Conservation (phyloP, 2,113 vertebrate species). For the Thomomys bottae region DNA sequence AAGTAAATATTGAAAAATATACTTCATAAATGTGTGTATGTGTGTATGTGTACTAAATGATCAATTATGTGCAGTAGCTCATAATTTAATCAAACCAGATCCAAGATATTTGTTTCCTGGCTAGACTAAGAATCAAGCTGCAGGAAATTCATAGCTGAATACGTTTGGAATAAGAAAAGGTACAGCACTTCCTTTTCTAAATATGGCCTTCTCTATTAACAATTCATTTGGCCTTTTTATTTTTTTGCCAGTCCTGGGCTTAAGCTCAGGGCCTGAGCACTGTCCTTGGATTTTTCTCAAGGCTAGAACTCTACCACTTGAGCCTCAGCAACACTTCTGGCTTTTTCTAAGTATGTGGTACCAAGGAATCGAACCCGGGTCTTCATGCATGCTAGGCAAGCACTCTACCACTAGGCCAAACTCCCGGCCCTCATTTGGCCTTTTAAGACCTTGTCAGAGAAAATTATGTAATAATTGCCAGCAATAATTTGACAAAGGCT, state of each 20-base stretch:
- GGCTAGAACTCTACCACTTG: no score
- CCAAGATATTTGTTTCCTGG: not conserved
- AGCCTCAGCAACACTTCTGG: no score
- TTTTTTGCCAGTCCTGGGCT: no score
- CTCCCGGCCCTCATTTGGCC: not conserved
- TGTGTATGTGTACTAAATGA: not conserved
- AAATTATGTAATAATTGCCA: not conserved
- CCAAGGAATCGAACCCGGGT: no score
- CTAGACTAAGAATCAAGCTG: conserved; percentile 4
- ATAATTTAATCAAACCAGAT: not conserved
- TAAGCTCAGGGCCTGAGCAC: no score
- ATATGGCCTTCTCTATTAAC: not conserved
- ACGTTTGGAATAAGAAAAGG: not conserved
- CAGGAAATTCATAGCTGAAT: conserved; percentile 7
- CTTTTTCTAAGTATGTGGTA: no score
- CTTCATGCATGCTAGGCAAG: no score
- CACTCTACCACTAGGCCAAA: no score
- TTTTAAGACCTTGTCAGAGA: not conserved
- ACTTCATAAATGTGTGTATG: no score
- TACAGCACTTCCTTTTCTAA: not conserved
- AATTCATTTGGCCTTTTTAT: not conserved
- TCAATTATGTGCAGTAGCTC: not conserved
- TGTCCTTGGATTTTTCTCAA: no score
- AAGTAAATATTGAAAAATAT: conserved; percentile 35
- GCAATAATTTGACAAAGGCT: no score